Evolutionary conservation across 2,113 vertebrate genomes (phyloP), one percentile per base, ranked within the genome.

Genomic region (Perca schrenkii): DNA sequence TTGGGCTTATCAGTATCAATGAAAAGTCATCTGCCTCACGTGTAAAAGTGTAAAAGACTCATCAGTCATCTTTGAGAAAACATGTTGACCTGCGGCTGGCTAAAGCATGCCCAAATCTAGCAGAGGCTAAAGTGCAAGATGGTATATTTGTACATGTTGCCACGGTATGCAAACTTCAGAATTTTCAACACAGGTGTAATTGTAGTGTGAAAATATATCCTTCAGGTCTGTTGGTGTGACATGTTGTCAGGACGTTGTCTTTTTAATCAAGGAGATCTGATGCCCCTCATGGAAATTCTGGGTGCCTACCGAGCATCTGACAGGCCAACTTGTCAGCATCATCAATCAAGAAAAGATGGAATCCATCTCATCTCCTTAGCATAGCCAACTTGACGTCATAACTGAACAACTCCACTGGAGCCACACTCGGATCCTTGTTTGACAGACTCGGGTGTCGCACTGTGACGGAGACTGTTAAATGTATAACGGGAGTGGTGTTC

Each of bases 11-110:
- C 87, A 64, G 76, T 63, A 62, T 65, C 81, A 81, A 65, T 84
- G 77, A 83, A 70, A 74, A 40, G 65, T 28, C 60, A 58, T 80
- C 82, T 72, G 28, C 46, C 58, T 85, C 84, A 64, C 28, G 8
- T 40, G 40, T 40, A 10, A 40, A 40, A 47, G 68, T 19, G 65
- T 54, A 5, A 50, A 46, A 60, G 66, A 65, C 14, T 65, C 11
- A 60, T 8, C 22, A 12, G 50, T 58, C n/a, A 36, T 50, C 66
- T 61, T 66, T 16, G 21, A 46, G 36, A 28, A 49, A 67, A 66
- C 17, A 46, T 25, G 36, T 21, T 8, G 13, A 67, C 40, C 54
- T 34, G 28, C 52, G 56, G 21, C 67, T 8, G 50, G 21, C 50
- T 54, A 8, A 54, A 22, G 6, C 2, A 2, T 21, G 40, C 22